Evolutionary conservation across 2,797 vertebrate species (phyloP), one percentile per base, ranked within the genome.

Genomic region (Brotogeris chrysoptera): DNA sequence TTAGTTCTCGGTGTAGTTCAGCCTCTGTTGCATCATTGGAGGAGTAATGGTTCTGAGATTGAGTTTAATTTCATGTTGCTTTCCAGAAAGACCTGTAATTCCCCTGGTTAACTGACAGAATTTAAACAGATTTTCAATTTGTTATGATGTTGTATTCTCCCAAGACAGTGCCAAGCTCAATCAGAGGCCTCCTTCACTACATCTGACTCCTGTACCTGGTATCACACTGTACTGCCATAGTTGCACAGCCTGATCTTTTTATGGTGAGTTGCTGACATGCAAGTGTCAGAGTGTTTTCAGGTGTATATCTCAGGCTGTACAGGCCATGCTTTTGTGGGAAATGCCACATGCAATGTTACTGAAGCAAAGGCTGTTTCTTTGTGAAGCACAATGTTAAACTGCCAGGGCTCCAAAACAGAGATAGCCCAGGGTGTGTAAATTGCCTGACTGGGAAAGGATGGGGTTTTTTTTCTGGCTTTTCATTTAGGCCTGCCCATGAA

Each of bases 71-170:
- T 92, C 27, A 43, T 32, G 32, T 30, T 86, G 50, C 16, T 82
- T 81, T 68, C 66, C 25, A 78, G 50, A 59, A 91, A n/a, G 44
- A 25, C 39, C 73, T 55, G 12, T 39, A 74, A 71, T 70, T 79
- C 14, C 21, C 20, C 39, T 32, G 34, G 28, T 36, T 76, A 88
- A 70, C 4, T 41, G 66, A 61, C 85, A 81, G 20, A 89, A 80
- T 79, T 70, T 69, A 68, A 91, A 65, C 46, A 44, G 53, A 41
- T 72, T 92, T 86, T 63, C 63, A 70, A 7, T 69, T 90, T 30
- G 36, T 76, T 84, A 65, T 53, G n/a, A 49, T 36, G 34, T 4
- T 68, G n/a, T 80, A 21, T 81, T 88, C 81, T 72, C 46, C 36
- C 44, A 24, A 64, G 49, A 46, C 3, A 10, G 10, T 70, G 74